Percentiles rank a stretch among this genome's conserved stretches.
Conservation (phyloP, 1,140 invertebrate species). For the Asobara japonica region DNA sequence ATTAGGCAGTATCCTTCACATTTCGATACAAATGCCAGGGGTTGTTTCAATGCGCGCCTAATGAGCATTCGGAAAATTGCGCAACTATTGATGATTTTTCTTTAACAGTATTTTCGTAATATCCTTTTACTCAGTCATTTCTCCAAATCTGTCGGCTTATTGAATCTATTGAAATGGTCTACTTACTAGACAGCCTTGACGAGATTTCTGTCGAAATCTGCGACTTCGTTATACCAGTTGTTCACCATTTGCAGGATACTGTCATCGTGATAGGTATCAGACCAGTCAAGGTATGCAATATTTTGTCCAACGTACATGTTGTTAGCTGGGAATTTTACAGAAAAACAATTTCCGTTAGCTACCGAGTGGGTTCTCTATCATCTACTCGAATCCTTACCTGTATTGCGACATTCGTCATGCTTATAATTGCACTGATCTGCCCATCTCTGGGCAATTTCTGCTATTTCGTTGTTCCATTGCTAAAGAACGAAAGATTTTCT, state of each 20-base stretch:
- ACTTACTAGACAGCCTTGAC: not conserved
- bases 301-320: not conserved
- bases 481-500: not conserved
- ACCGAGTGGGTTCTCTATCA: too few relatives aligned
- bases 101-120: too few relatives aligned
- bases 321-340: not conserved
- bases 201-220: not conserved
- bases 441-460: constrained; percentile 19
- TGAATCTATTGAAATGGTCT: too few relatives aligned
- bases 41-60: too few relatives aligned
- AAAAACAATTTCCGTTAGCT: not conserved
- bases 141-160: too few relatives aligned
- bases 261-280: not conserved
- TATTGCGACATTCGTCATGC: constrained; percentile 27
- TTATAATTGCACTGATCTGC: constrained; percentile 22
- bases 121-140: too few relatives aligned
- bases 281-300: not conserved
- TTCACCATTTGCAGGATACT: not conserved
- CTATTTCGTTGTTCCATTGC: constrained; percentile 20
- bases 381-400: not conserved
- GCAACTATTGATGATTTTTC: too few relatives aligned
- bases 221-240: not conserved
- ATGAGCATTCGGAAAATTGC: too few relatives aligned
- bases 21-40: too few relatives aligned
- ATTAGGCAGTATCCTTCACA: too few relatives aligned